A percentile compares a stretch with the other conserved stretches of the same genome.
These are phyloP conservation scores for Corythucha ciliata DNA, from an alignment of 2,888 invertebrate species.

Conservation along the genomic window DNA sequence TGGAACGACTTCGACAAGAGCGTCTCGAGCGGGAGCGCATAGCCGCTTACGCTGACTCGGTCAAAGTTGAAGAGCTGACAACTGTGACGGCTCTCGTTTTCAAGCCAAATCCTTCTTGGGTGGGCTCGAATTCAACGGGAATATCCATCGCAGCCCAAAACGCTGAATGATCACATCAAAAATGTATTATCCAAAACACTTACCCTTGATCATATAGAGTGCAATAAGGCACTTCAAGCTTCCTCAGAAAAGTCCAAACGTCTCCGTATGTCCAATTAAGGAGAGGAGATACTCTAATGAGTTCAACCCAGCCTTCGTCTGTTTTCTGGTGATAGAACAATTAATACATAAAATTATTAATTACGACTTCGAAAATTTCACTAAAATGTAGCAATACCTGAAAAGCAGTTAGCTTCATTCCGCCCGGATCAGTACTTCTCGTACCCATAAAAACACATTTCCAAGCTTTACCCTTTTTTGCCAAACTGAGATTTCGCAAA, in stretches of 20 bases:
- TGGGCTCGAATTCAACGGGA: no score
- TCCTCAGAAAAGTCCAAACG: conserved; percentile 80
- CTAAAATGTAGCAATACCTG: conserved; percentile 47
- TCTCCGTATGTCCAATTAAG: conserved; percentile 87
- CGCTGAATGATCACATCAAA: no score
- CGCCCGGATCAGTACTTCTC: conserved; percentile 75
- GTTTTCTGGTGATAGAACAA: conserved; percentile 53
- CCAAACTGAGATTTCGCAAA: conserved; percentile 50
- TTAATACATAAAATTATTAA: neutral
- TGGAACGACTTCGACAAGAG: neutral
- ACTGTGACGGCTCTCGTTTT: neutral
- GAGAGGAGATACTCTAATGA: conserved; percentile 81
- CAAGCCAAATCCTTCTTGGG: neutral
- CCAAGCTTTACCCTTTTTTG: conserved; percentile 42
- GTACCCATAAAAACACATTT: conserved; percentile 89
- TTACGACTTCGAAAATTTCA: neutral
- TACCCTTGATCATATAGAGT: conserved; percentile 80
- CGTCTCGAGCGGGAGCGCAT: neutral
- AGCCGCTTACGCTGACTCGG: neutral
- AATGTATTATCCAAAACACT: no score
- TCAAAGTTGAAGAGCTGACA: neutral
- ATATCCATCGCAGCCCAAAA: no score
- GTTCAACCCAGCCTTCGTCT: conserved; percentile 80
- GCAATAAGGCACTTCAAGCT: conserved; percentile 79
- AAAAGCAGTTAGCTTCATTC: conserved; percentile 55